These are phyloP conservation scores for Promerops cafer DNA, from an alignment of 2,113 vertebrate species.

Conservation along the genomic window DNA sequence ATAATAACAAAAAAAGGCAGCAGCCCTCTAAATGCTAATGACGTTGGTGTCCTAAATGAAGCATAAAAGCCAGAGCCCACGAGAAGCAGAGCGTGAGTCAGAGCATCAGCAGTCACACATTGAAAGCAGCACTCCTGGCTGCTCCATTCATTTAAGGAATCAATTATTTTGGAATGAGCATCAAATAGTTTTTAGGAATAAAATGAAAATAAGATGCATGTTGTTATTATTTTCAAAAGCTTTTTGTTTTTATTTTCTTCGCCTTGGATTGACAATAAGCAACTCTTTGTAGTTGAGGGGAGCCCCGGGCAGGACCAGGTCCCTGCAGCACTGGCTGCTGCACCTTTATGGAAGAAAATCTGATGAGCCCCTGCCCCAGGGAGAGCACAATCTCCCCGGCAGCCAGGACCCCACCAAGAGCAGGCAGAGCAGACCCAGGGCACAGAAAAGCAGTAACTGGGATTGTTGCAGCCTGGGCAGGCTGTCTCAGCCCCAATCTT, in stretches of 20 bases:
- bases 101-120: background rate
- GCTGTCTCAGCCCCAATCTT: background rate
- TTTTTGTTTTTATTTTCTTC: background rate
- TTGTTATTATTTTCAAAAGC: background rate
- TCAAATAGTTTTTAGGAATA: background rate
- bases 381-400: background rate
- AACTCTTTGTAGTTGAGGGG: background rate
- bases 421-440: background rate
- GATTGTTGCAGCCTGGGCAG: background rate
- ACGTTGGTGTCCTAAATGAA: slow-evolving; percentile 13
- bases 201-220: background rate
- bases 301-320: background rate
- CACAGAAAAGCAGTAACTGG: background rate
- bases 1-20: background rate
- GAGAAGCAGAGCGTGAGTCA: slow-evolving; percentile 17
- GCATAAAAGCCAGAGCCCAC: background rate
- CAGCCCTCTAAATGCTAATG: background rate
- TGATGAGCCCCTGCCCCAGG: background rate
- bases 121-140: background rate
- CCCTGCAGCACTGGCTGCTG: background rate
- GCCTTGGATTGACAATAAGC: background rate
- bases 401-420: background rate
- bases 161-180: background rate
- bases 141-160: slow-evolving; percentile 40
- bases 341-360: background rate